A percentile compares a stretch with the other conserved stretches of the same genome.
These are phyloP conservation scores for Philhelius pedissequus DNA, from an alignment of 2,888 invertebrate genomes.

Conservation along the genomic window DNA sequence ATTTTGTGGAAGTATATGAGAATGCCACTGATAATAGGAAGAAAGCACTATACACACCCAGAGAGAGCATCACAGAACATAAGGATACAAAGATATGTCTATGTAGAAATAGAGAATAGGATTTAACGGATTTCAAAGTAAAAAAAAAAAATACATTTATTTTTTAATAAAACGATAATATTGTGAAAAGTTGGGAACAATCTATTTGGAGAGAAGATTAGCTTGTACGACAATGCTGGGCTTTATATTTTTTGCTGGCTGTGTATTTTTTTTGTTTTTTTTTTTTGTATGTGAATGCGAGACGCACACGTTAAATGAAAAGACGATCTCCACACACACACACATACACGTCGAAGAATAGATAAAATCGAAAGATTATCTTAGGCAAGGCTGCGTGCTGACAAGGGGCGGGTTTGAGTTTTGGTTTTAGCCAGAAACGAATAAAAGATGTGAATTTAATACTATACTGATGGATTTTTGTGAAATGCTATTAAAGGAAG, in stretches of 20 bases:
- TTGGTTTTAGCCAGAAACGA: background rate
- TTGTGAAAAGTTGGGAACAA: constrained; percentile 65
- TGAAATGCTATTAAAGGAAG: constrained; percentile 34
- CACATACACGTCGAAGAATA: no score
- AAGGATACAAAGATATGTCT: constrained; percentile 4
- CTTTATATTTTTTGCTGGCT: constrained; percentile 6
- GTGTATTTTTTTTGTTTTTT: background rate
- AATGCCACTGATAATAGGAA: constrained; percentile 54
- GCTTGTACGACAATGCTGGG: constrained; percentile 61
- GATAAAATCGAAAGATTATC: constrained; percentile 31
- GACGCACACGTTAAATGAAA: constrained; percentile 14
- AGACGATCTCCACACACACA: background rate
- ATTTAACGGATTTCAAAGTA: constrained; percentile 56
- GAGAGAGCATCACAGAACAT: background rate
- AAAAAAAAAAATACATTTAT: constrained; percentile 40
- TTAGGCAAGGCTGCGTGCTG: background rate
- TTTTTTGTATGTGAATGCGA: constrained; percentile 11
- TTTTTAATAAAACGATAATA: constrained; percentile 68
- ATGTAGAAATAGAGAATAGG: constrained; percentile 31
- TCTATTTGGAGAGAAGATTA: constrained; percentile 65
- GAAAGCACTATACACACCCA: background rate
- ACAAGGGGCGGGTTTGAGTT: constrained; percentile 18
- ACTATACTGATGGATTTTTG: constrained; percentile 13
- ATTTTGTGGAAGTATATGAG: constrained; percentile 49
- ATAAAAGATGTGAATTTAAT: constrained; percentile 8